Evolutionary conservation across 2,113 vertebrate genomes (phyloP), one percentile per base, ranked within the genome.

Genomic region (Lycocorax pyrrhopterus): DNA sequence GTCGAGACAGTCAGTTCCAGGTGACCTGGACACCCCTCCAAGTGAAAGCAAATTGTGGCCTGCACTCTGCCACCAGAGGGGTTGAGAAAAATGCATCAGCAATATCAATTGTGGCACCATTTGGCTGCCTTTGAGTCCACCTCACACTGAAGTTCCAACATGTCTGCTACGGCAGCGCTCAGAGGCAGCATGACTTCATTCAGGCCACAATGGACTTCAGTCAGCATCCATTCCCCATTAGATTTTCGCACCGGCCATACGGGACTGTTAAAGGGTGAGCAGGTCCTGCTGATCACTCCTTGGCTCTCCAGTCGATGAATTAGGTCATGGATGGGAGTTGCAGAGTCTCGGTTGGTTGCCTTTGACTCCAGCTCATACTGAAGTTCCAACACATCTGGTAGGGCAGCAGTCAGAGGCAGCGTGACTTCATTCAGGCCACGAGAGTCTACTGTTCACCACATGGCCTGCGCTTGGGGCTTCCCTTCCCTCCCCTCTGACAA

Each of bases 161-260:
- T 30, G 39, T 44, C 62, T 79, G 20, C 12, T 30, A 55, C 1
- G 26, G 62, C 62, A 55, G 39, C 1, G 0, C 26, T 55, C 60
- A 55, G 32, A 35, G 3, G 12, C 49, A 66, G 39, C 32, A 44
- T 19, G 39, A 43, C 39, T 35, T 66, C 60, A 25, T 30, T 64
- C 49, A 66, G 49, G 20, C 32, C 60, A 35, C 0, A 0, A 29
- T 2, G 53, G 33, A 7, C 35, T 41, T 62, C 20, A 35, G 49
- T 19, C 62, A 67, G 51, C 41, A 10, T 32, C 60, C 33, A 25
- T 30, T 55, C 21, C 41, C 33, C 62, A 55, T 12, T 0, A 46
- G 62, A 55, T 13, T 7, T 80, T 46, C 1, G 1, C 21, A 55
- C 26, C 1, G 1, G 51, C 51, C 33, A 30, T 7, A 19, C 3